Percentiles rank a stretch among this genome's conserved stretches.
Conservation (phyloP, 2,888 invertebrate species). For the Epicampocera succincta region DNA sequence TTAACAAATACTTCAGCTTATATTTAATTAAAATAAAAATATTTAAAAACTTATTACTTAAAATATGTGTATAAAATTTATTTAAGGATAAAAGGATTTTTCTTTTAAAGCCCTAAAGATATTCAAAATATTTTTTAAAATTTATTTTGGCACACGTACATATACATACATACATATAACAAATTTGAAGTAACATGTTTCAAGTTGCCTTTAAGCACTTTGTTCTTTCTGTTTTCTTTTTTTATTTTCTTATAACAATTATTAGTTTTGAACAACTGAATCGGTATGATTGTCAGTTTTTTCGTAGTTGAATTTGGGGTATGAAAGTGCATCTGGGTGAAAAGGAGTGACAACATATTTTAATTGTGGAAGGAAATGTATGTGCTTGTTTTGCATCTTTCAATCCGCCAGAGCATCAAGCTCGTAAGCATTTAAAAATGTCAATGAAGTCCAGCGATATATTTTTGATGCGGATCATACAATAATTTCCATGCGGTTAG, state of each 20-base stretch:
- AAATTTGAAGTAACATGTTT: slow-evolving; percentile 64
- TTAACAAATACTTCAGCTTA: slow-evolving; percentile 57
- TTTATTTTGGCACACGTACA: slow-evolving; percentile 47
- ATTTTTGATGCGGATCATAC: slow-evolving; percentile 82
- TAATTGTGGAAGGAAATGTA: background rate
- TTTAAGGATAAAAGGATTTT: slow-evolving; percentile 21
- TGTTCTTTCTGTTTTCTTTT: background rate
- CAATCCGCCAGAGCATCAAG: slow-evolving; percentile 59
- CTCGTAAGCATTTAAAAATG: slow-evolving; percentile 67
- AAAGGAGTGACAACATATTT: background rate
- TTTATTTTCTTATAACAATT: slow-evolving; percentile 24
- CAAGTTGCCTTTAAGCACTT: slow-evolving; percentile 34
- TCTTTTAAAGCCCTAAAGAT: slow-evolving; percentile 26
- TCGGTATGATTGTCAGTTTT: slow-evolving; percentile 65
- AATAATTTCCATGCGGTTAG: slow-evolving; percentile 87
- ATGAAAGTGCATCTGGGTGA: slow-evolving; percentile 13
- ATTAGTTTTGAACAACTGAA: slow-evolving; percentile 60
- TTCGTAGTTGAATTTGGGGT: slow-evolving; percentile 2
- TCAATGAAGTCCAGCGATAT: slow-evolving; percentile 68
- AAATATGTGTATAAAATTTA: slow-evolving; percentile 62
- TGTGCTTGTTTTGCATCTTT: slow-evolving; percentile 5
- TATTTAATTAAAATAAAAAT: slow-evolving; percentile 43
- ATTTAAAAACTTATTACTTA: slow-evolving; percentile 55
- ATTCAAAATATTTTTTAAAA: slow-evolving; percentile 13
- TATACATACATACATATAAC: background rate